Evolutionary conservation across 2,888 invertebrate species (phyloP).

Genomic region (Chironomus tentans): DNA sequence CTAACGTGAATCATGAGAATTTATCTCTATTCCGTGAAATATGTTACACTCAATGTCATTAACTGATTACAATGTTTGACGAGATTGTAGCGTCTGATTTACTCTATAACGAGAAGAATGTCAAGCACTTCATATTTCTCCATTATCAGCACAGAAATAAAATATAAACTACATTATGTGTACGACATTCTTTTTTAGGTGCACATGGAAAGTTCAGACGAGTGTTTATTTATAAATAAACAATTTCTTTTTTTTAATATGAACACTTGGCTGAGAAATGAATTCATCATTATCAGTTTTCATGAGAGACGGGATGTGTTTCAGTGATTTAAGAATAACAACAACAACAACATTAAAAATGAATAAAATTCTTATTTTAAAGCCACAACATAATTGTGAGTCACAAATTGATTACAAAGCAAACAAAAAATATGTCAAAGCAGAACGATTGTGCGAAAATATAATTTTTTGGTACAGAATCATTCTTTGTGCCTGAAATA

Average conservation of each 20-base stretch:
- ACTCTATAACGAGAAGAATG: too few relatives aligned
- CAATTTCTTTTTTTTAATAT: not conserved
- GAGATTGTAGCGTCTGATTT: not conserved
- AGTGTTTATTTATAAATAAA: not conserved
- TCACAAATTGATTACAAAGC: not conserved
- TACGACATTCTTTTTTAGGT: slow-evolving; percentile 10
- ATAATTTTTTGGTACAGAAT: not conserved
- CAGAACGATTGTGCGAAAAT: not conserved
- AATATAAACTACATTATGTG: too few relatives aligned
- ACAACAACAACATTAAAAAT: not conserved
- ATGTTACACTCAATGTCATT: slow-evolving; percentile 1
- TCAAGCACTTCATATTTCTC: not conserved
- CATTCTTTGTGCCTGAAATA: not conserved
- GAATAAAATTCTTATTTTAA: not conserved
- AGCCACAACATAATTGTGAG: not conserved
- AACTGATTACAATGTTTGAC: slow-evolving; percentile 10
- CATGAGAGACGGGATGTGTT: slow-evolving; percentile 7
- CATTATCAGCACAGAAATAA: not conserved
- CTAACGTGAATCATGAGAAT: not conserved
- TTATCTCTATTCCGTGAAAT: not conserved
- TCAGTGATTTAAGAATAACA: not conserved
- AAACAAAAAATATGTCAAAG: not conserved
- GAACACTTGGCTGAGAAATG: slow-evolving; percentile 18
- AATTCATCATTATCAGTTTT: slow-evolving; percentile 14
- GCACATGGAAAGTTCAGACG: not conserved